Evolutionary conservation across 2,797 vertebrate genomes (phyloP), one percentile per base, ranked within the genome.

Genomic region (Propithecus perrieri): DNA sequence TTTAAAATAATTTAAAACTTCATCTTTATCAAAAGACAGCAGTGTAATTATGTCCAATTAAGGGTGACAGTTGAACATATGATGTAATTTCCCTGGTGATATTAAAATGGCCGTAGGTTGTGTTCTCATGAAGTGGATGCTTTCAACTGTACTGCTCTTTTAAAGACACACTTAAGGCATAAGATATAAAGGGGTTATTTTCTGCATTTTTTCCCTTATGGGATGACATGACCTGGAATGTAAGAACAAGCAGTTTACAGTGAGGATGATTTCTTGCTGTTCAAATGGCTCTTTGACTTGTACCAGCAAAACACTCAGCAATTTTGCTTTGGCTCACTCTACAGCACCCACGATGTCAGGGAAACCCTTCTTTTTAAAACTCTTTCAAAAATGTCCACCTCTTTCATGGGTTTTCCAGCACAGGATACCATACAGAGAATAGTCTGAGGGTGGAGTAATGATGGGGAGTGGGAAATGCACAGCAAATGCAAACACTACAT

Each of bases 321-420:
- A 4, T 69, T 35, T 63, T 2, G 1, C 35, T 6, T 38, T 18
- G 0, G 38, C n/a, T 30, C 5, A 24, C 15, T 46, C 28, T 14
- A 0, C 0, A 41, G 8, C 11, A 48, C 10, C 38, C 4, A 0
- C 0, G 0, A 67, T 11, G 46, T 2, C 48, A 20, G 1, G 12
- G 15, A 48, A 59, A 9, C 13, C 12, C 0, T 38, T 3, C n/a
- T 76, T 48, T 65, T 33, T 41, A 85, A 72, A 41, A 33, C 18
- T 5, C 1, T 30, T 48, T 81, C 2, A 48, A 48, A 93, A 38
- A 14, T 0, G 3, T 15, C 12, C 38, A n/a, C 11, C 12, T 57
- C 38, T 35, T 15, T 17, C 22, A 7, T n/a, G 41, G 10, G 1
- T 20, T 78, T 50, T 76, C 76, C 18, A 10, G 20, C 0, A 38